phyloP scores from a whole-genome alignment of 2,797 vertebrate species.

The Jordanella pulchra region DNA sequence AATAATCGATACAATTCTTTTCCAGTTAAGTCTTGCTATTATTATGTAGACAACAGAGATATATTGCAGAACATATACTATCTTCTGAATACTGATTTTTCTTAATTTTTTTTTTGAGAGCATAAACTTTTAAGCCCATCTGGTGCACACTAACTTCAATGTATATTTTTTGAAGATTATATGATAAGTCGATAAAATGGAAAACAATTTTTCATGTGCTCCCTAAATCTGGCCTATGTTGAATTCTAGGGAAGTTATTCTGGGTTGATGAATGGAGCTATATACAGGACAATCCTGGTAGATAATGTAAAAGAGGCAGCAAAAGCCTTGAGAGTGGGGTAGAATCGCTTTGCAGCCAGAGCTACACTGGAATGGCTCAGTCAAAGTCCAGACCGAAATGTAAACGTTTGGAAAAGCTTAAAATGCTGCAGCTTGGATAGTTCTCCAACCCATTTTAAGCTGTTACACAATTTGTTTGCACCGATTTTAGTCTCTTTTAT shows the following conservation, averaged over 20 bases:
- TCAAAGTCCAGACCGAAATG: conserved; percentile 1
- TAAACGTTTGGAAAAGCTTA: not conserved
- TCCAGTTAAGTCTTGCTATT: conserved; percentile 14
- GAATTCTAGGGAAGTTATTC: not conserved
- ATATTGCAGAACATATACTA: no score
- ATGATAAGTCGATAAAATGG: not conserved
- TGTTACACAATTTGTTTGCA: not conserved
- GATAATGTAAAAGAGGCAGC: not conserved
- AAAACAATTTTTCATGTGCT: not conserved
- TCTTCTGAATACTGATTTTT: not conserved
- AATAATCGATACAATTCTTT: not conserved
- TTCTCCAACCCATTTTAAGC: not conserved
- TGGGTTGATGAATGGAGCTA: not conserved
- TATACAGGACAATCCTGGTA: not conserved
- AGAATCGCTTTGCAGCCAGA: not conserved
- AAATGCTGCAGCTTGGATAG: not conserved
- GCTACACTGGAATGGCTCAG: not conserved
- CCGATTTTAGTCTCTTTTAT: not conserved
- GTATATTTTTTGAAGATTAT: not conserved
- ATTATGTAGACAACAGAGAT: not conserved
- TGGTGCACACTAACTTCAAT: not conserved
- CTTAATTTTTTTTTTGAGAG: not conserved
- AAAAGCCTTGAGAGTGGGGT: not conserved
- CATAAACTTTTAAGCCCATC: not conserved
- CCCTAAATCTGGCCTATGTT: not conserved